phyloP scores from a whole-genome alignment of 2,113 vertebrate species.

The Lagopus muta region DNA sequence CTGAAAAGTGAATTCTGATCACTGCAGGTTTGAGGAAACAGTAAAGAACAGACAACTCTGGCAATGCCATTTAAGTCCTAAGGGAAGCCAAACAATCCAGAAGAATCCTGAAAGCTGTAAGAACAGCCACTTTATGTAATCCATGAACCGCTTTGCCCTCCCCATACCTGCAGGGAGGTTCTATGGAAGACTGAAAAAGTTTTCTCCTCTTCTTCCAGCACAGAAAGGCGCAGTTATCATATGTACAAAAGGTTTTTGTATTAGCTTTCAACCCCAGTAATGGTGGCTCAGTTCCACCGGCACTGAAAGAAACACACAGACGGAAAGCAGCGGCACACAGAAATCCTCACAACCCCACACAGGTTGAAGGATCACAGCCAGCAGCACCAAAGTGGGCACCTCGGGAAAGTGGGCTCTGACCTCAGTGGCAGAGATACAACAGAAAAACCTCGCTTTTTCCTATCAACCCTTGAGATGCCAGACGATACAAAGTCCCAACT shows the following conservation, averaged over 20 bases:
- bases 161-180: background rate
- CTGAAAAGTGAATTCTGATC: background rate
- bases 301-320: background rate
- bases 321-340: background rate
- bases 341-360: background rate
- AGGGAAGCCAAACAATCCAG: background rate
- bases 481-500: background rate
- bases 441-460: background rate
- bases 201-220: conserved; percentile 8
- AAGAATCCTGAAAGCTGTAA: background rate
- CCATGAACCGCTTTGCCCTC: background rate
- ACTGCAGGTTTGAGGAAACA: background rate
- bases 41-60: background rate
- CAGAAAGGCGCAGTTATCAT: background rate
- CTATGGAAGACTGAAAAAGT: background rate
- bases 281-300: conserved; percentile 18
- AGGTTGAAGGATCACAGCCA: background rate
- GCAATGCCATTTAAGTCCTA: background rate
- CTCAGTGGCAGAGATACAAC: background rate
- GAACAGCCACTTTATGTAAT: background rate
- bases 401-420: background rate
- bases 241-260: conserved; percentile 45
- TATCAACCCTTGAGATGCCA: background rate
- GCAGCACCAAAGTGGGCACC: background rate
- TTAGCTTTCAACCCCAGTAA: background rate